Conservation (phyloP, 2,797 vertebrate genomes). For the Dromococcyx pavoninus region DNA sequence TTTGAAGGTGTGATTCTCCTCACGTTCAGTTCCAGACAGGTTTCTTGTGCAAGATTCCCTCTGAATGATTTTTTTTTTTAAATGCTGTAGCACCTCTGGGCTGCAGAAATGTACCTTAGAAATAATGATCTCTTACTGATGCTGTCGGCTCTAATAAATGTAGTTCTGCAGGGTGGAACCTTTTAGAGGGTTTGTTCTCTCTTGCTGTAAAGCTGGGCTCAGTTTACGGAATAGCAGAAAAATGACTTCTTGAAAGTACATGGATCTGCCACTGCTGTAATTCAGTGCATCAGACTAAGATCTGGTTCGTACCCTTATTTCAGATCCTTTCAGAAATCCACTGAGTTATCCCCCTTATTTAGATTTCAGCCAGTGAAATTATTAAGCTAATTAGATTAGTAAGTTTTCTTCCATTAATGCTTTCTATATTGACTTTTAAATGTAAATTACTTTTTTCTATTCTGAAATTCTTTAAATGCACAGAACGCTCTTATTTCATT, state of each 20-base stretch:
- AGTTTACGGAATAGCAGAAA: not conserved
- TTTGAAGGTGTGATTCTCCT: constrained; percentile 5
- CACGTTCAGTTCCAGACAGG: not conserved
- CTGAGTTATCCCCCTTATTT: not conserved
- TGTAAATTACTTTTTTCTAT: not conserved
- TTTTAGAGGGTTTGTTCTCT: not conserved
- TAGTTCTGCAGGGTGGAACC: not conserved
- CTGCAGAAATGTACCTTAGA: not conserved
- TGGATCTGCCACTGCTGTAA: not conserved
- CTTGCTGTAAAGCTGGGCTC: not conserved
- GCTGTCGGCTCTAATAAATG: not conserved
- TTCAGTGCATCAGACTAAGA: not conserved
- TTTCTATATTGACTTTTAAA: not conserved
- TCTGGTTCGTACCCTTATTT: not conserved
- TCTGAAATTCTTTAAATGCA: not conserved
- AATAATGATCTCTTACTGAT: not conserved
- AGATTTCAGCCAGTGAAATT: not conserved
- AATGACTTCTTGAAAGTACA: not conserved
- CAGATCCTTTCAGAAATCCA: not conserved
- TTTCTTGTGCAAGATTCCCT: not conserved
- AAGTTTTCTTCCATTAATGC: not conserved
- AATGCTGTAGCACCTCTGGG: not conserved
- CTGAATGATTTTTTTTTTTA: not conserved
- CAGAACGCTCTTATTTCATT: not conserved
- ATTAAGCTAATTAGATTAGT: not conserved